Evolutionary conservation across 1,140 invertebrate genomes (phyloP), one percentile per base, ranked within the genome.

Genomic region (Probaryconus sp.): DNA sequence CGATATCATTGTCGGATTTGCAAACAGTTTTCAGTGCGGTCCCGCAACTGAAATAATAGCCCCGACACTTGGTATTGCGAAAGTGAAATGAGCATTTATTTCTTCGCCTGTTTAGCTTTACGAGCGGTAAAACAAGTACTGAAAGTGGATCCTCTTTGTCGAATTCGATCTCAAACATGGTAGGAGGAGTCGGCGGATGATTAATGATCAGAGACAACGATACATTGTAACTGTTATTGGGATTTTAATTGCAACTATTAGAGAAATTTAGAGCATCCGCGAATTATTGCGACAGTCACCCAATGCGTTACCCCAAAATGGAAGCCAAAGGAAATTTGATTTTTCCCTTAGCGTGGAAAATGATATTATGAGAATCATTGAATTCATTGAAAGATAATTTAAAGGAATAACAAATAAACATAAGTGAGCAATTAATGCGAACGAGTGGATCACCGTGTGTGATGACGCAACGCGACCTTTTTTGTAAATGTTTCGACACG

Each of bases 401-500:
- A n/a, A 18, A 43, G 16, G 28, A 43, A 43, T 26, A 13, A 18
- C 20, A 60, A 58, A 35, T 11, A 60, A 60, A 26, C 28, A 14
- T 61, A 28, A 28, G n/a, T 16, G 56, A 50, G 40, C 43, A 40
- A 28, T 61, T 10, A 61, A 28, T 13, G 30, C 30, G n/a, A n/a
- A n/a, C n/a, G 30, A 31, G 17, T 21, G 33, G 60, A 63, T 53
- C 10, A 53, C 35, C 38, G n/a, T 10, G 14, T 53, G 28, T 64
- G 47, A 3, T 24, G 3, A 53, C 38, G 60, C 20, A 63, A 50
- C 35, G 10, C 35, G 30, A 26, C 48, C 48, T 64, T 64, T 64
- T 64, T 53, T 55, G 47, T 64, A 43, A 53, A 45, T 53, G 61
- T 55, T 53, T 55, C 38, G 48, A 45, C 50, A 55, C 48, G 40